Percentiles rank a stretch among this genome's conserved stretches.
Conservation (phyloP, 2,888 invertebrate species). For the Andrena haemorrhoa region DNA sequence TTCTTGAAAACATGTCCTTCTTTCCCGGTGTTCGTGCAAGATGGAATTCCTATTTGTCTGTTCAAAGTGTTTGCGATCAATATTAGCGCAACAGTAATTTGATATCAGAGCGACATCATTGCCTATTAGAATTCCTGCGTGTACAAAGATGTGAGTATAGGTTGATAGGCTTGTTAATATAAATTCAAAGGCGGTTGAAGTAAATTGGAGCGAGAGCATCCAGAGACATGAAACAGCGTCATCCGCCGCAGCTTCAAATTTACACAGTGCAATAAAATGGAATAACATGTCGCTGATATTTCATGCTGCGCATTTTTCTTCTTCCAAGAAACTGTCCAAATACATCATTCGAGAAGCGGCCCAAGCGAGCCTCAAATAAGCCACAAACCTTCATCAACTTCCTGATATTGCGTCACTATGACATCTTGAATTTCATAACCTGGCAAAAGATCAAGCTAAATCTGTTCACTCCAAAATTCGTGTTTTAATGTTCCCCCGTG, state of each 20-base stretch:
- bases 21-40: too few species aligned
- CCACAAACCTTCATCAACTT: slow-evolving; percentile 13
- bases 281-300: not conserved
- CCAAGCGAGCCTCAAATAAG: not conserved
- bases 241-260: not conserved
- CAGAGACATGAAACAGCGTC: not conserved
- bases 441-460: slow-evolving; percentile 47
- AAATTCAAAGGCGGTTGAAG: not conserved
- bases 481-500: not conserved
- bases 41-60: too few species aligned
- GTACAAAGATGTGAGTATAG: too few species aligned
- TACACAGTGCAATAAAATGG: not conserved
- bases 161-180: not conserved
- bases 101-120: too few species aligned
- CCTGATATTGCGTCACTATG: slow-evolving; percentile 7
- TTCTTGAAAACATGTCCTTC: too few species aligned
- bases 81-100: too few species aligned
- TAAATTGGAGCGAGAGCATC: not conserved
- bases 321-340: slow-evolving; percentile 5
- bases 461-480: slow-evolving; percentile 17
- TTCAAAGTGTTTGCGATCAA: too few species aligned
- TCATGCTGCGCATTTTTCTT: not conserved
- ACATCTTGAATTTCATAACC: slow-evolving; percentile 28
- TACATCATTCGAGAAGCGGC: not conserved
- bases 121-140: too few species aligned